Evolutionary conservation across 2,797 vertebrate species (phyloP), one percentile per base, ranked within the genome.

Genomic region (Sebastes aleutianus): DNA sequence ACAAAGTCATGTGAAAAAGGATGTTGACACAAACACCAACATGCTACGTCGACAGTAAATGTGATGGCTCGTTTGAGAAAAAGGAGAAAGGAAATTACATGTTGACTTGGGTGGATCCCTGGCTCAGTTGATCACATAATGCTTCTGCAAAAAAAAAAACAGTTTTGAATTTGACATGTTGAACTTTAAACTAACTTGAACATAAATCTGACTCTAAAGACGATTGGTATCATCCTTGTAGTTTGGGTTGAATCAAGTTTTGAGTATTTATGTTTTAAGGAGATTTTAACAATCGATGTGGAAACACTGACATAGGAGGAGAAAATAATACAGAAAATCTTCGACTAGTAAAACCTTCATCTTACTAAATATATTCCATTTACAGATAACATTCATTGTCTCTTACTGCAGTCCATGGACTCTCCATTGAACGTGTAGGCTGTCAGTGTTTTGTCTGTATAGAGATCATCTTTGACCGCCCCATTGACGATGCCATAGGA

Each of bases 321-420:
- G n/a, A 50, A 50, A 53, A 36, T 14, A 26, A 63, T 13, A 27
- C 13, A 36, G 16, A 32, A 47, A 20, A 34, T 32, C 8, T 22
- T 27, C 2, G 2, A 8, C 10, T 1, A 20, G 3, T 20, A 50
- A 34, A 84, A 24, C n/a, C 11, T 16, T n/a, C 10, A 34, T 31
- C 14, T 26, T 34, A n/a, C 14, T 65, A 14, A 53, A 43, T 16
- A 11, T 20, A 36, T 20, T 9, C 1, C 10, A 29, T 70, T 34
- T 50, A 71, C 4, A 32, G 12, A 76, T 14, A 59, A 29, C 18
- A 77, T 54, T 13, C 13, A 24, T 39, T 31, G 5, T 10, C 54
- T 2, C 95, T 95, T 91, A 96, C 96, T 88, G 85, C 94, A 96
- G 56, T 78, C 18, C 2, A 68, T 69, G 12, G 0, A 0, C 0